Percentiles rank a stretch among this genome's conserved stretches.
Conservation (phyloP, 2,888 invertebrate species). For the Bombylius major region DNA sequence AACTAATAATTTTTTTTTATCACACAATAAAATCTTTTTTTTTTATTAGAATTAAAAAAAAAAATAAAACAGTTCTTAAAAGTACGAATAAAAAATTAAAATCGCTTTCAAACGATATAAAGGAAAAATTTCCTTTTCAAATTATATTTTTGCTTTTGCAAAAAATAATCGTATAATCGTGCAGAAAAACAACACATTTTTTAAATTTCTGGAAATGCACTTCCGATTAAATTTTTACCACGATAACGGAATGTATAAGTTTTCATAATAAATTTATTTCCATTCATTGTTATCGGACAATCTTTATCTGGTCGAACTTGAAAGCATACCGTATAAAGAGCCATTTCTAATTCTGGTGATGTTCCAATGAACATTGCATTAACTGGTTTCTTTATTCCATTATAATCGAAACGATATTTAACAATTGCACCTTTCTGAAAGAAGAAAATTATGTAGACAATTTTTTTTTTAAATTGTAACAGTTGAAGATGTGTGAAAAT, state of each 20-base stretch:
- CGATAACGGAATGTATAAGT: conserved; percentile 62
- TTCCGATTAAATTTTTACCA: conserved; percentile 67
- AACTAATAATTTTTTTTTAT: no score
- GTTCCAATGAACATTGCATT: conserved; percentile 70
- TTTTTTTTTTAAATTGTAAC: background rate
- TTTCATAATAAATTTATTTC: conserved; percentile 56
- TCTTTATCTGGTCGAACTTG: conserved; percentile 57
- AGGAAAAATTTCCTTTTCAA: no score
- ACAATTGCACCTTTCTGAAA: conserved; percentile 61
- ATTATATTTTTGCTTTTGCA: no score
- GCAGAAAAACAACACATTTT: no score
- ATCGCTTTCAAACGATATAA: no score
- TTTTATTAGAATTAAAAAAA: no score
- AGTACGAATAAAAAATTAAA: no score
- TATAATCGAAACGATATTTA: conserved; percentile 59
- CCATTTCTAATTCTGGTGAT: conserved; percentile 84
- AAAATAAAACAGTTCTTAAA: no score
- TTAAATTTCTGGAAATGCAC: conserved; percentile 69
- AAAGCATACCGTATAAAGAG: conserved; percentile 80
- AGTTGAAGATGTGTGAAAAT: background rate
- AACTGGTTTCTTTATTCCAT: conserved; percentile 61
- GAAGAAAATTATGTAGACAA: background rate
- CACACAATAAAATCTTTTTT: no score
- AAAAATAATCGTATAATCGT: no score
- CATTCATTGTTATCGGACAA: conserved; percentile 61